These are phyloP conservation scores for Monopis laevigella DNA, from an alignment of 2,888 invertebrate genomes.

Conservation along the genomic window DNA sequence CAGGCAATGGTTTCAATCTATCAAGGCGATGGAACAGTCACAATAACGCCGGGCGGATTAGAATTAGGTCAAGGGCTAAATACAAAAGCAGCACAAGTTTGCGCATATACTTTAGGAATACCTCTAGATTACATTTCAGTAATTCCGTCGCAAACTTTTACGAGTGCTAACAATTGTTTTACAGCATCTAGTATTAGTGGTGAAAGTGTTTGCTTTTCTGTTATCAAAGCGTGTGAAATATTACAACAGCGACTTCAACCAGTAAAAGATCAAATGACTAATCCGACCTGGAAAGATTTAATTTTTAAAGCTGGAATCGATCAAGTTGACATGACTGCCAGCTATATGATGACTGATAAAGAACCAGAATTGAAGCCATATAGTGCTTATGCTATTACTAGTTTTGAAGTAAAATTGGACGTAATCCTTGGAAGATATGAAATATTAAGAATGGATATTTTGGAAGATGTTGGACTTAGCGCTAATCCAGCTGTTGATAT, in stretches of 20 bases:
- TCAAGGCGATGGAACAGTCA: conserved; percentile 74
- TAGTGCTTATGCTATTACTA: conserved; percentile 66
- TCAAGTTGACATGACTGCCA: conserved; percentile 66
- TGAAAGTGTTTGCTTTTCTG: conserved; percentile 66
- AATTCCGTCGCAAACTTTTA: conserved; percentile 66
- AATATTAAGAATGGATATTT: conserved; percentile 67
- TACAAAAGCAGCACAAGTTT: conserved; percentile 81
- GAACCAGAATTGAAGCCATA: conserved; percentile 62
- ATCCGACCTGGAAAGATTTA: conserved; percentile 68
- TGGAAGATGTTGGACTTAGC: conserved; percentile 75
- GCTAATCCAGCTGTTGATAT: conserved; percentile 73
- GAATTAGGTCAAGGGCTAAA: conserved; percentile 85
- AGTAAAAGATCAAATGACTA: conserved; percentile 47
- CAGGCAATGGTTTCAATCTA: conserved; percentile 72
- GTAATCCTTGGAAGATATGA: conserved; percentile 74
- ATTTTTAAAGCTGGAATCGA: conserved; percentile 60
- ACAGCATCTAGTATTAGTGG: conserved; percentile 75
- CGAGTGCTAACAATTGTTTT: conserved; percentile 67
- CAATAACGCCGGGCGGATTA: conserved; percentile 73
- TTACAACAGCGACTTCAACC: conserved; percentile 67
- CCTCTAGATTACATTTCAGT: conserved; percentile 69
- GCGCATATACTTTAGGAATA: conserved; percentile 76
- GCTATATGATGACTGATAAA: conserved; percentile 66
- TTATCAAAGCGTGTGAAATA: conserved; percentile 69
- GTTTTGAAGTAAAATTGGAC: conserved; percentile 75